Base-by-base conservation (phyloP, 2,113 vertebrate species). In the Trochalopteron elliotii region DNA sequence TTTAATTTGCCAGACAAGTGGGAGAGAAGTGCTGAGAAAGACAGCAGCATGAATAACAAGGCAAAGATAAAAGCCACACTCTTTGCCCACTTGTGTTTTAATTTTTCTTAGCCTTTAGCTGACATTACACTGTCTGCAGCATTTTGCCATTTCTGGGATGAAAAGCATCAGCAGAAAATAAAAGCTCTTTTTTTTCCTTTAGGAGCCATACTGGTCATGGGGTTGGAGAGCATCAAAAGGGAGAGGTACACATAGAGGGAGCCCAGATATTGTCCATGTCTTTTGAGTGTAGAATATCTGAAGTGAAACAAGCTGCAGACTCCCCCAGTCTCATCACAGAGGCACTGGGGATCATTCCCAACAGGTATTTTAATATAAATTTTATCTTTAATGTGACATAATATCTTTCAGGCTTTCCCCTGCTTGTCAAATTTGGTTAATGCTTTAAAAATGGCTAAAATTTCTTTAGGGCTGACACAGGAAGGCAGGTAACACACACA, bases 1-100 rank as follows among this genome's bases (percentile, higher is more conserved):
- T 95, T 89, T 87, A 92, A 95, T 95, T 92, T 94, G 57, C 80
- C 65, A 93, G 81, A 75, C 87, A 87, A 87, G 72, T 81, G 81
- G 77, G 65, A 96, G 56, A 87, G 65, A 87, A 92, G 40, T 69
- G 74, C 89, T 94, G 93, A 87, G 93, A 91, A 92, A 90, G 84
- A n/a, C 50, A 81, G 72, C 10, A 3, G 60, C 24, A 13, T n/a
- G 86, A 86, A 89, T 94, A 95, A 84, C 81, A 76, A 77, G 72
- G 74, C 53, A 60, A 84, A 87, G 93, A 95, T 95, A 42, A 96
- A 96, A 95, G 84, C 61, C 25, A 22, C 37, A 4, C 27, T 84
- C 49, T 87, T 44, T n/a, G 74, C 61, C 65, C 87, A 85, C 74
- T 91, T 82, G 61, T 9, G 4, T 87, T 94, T 93, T 78, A 92